Percentiles rank a stretch among this genome's conserved stretches.
Conservation (phyloP, 1,140 invertebrate genomes). For the Pseudachorutes palmiensis region DNA sequence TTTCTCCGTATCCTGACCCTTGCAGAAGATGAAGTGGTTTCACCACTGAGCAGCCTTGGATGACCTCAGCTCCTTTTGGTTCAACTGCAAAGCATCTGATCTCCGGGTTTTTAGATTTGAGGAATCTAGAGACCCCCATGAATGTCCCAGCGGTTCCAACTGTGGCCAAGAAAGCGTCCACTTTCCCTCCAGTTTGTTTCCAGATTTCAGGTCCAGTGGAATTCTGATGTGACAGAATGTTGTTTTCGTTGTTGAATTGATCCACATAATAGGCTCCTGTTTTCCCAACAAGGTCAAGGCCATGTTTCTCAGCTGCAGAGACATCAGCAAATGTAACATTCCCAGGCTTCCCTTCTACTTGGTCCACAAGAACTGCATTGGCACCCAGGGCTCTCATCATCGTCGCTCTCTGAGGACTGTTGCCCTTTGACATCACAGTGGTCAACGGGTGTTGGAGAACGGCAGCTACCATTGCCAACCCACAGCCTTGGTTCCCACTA, state of each 20-base stretch:
- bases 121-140: constrained; percentile 25
- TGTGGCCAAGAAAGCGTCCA: constrained; percentile 38
- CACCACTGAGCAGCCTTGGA: constrained; percentile 14
- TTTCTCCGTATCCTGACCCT: constrained; percentile 27
- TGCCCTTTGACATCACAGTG: constrained; percentile 43
- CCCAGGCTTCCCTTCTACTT: constrained; percentile 41
- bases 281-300: constrained; percentile 14
- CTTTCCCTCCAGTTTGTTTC: constrained; percentile 43
- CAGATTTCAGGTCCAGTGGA: constrained; percentile 50
- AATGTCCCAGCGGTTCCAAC: constrained; percentile 39
- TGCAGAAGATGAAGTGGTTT: constrained; percentile 30
- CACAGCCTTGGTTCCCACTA: constrained; percentile 47
- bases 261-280: constrained; percentile 34
- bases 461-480: constrained; percentile 45
- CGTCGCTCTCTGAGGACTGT: constrained; percentile 36
- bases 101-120: constrained; percentile 25
- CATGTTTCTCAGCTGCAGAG: constrained; percentile 16
- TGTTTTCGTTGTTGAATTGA: constrained; percentile 47
- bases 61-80: constrained; percentile 27
- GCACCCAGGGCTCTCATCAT: constrained; percentile 43
- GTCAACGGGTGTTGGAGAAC: constrained; percentile 45
- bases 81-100: constrained; percentile 29
- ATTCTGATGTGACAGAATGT: constrained; percentile 44
- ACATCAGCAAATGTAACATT: constrained; percentile 32
- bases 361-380: constrained; percentile 46